Evolutionary conservation across 1,140 invertebrate species (phyloP).

Genomic region (Sycophila sp.): DNA sequence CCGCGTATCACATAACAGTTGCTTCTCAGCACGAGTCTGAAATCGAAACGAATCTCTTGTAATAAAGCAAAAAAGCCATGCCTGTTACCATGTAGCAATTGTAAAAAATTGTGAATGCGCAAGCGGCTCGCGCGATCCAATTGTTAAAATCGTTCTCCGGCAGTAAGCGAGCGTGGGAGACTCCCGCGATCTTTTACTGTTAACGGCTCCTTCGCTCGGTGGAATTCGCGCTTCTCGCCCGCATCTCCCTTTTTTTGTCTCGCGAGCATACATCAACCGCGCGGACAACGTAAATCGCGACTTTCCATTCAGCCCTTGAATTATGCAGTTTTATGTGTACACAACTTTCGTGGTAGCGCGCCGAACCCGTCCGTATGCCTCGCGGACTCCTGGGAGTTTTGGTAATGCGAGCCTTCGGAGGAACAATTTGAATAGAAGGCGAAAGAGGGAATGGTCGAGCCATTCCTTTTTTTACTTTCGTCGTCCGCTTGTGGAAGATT

Average conservation of each 20-base stretch:
- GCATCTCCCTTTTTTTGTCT: background rate
- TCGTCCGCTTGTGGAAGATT: no score
- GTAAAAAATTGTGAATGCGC: slow-evolving; percentile 16
- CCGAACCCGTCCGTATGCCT: background rate
- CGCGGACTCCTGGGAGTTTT: background rate
- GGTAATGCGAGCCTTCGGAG: background rate
- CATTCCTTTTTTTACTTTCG: background rate
- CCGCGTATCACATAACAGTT: background rate
- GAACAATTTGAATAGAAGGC: background rate
- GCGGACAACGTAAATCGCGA: background rate
- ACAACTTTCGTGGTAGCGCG: background rate
- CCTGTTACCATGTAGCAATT: background rate
- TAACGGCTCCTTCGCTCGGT: background rate
- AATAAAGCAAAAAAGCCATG: background rate
- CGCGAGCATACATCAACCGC: background rate
- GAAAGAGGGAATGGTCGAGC: background rate
- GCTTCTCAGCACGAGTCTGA: background rate
- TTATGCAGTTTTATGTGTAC: background rate
- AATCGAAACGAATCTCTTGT: slow-evolving; percentile 11
- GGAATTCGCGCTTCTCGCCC: slow-evolving; percentile 1
- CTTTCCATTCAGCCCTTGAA: background rate
- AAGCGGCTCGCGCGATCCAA: background rate
- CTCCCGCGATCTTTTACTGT: slow-evolving; percentile 29
- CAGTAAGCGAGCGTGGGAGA: slow-evolving; percentile 18
- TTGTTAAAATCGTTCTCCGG: slow-evolving; percentile 7